Evolutionary conservation across 1,140 invertebrate species (phyloP).

Genomic region (Pentalonia nigronervosa): DNA sequence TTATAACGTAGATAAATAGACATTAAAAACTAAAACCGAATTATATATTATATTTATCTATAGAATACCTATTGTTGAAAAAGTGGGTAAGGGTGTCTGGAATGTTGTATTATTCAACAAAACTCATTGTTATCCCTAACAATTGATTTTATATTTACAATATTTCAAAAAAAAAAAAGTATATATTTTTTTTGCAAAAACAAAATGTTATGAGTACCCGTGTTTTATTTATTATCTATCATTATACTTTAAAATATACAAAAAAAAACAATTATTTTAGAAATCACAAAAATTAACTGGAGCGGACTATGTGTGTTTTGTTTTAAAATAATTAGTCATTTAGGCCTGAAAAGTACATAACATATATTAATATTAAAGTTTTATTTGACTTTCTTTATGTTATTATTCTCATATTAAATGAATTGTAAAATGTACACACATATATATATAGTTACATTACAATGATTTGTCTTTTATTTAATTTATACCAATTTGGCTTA

Average conservation of each 20-base stretch:
- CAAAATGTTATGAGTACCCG: not conserved
- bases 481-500: not conserved
- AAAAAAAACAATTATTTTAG: not conserved
- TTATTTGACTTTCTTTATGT: not conserved
- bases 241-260: not conserved
- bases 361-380: not conserved
- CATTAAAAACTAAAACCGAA: not conserved
- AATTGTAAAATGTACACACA: not conserved
- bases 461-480: not conserved
- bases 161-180: not conserved
- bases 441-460: not conserved
- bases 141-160: not conserved
- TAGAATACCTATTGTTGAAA: not conserved
- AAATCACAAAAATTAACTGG: not conserved
- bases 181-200: not conserved
- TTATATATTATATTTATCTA: not conserved
- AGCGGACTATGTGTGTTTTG: not conserved
- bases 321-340: not conserved
- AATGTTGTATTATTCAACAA: not conserved
- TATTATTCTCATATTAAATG: not conserved
- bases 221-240: not conserved
- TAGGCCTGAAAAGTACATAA: not conserved
- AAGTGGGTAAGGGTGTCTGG: not conserved
- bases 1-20: not conserved
- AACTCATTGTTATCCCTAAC: not conserved